Base-by-base conservation (phyloP, 37 sponge, comb jelly and placozoan species). In the Hexactinellida sp. region DNA sequence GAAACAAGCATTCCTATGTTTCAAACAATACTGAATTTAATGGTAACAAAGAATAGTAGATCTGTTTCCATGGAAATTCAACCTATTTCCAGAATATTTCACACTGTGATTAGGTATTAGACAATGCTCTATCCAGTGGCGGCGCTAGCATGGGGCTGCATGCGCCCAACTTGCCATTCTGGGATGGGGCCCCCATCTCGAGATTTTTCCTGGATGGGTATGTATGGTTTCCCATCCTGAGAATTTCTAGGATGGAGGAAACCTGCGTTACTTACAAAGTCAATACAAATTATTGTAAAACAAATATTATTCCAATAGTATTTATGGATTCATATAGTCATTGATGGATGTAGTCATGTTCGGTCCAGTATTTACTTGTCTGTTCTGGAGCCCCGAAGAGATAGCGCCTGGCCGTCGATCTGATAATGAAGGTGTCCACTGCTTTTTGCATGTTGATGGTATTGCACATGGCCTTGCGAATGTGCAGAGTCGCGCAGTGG, bases 361-460 rank as follows among this genome's bases (percentile, higher is more conserved):
- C 52, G 13, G 30, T 63, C 76, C 34, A 63, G 76, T 10, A 63
- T 63, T 63, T 25, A 63, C 76, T 63, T 63, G 76, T 63, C 30
- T 23, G 76, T 63, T 63, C 30, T 10, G 76, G 76, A 28, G 76
- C 28, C 76, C 34, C 76, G 76, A 63, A 47, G 9, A 19, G 76
- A 63, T 63, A 21, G 76, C 21, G 76, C 76, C 76, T 63, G 76
- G 76, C 76, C 76, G 76, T 63, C 30, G 76, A 63, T 63, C 76
- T 3, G 76, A n/a, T 63, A n/a, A 63, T 63, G 76, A 63, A 63
- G 76, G 76, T 63, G 76, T 63, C 76, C 76, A 63, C 76, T 63
- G 76, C 30, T n/a, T 63, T 63, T 63, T 63, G 76, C 30, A 63
- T 63, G 30, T 63, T 63, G 76, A 63, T 63, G 76, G 76, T 63